phyloP scores from a whole-genome alignment of 1,140 invertebrate genomes.

The Brachionus plicatilis region DNA sequence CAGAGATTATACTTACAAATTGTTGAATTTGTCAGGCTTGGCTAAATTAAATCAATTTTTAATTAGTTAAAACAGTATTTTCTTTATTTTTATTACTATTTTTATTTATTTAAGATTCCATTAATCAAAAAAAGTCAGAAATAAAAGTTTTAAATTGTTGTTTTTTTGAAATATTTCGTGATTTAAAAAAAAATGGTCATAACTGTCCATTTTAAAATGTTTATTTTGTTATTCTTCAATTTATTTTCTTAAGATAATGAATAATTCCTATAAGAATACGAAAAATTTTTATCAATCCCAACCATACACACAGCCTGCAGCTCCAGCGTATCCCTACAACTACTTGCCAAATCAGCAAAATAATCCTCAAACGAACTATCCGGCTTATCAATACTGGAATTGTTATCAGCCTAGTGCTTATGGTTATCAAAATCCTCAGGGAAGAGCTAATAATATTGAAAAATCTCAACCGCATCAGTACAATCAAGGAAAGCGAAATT shows the following conservation, averaged over 20 bases:
- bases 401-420: not conserved
- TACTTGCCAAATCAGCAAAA: not conserved
- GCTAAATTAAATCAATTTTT: not conserved
- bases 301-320: not conserved
- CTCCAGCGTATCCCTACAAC: not conserved
- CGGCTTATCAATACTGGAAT: conserved; percentile 28
- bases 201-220: not conserved
- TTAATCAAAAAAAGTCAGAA: not conserved
- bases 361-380: not conserved
- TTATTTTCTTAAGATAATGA: not conserved
- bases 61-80: not conserved
- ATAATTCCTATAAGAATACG: not conserved
- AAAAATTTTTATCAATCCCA: conserved; percentile 13
- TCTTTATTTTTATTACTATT: not conserved
- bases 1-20: not conserved
- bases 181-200: not conserved
- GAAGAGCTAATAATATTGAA: not conserved
- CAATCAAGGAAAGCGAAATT: not conserved
- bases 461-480: not conserved
- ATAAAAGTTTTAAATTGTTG: not conserved
- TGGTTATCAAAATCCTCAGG: not conserved
- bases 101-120: not conserved
- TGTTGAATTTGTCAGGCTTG: not conserved
- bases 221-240: not conserved
- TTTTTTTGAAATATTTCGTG: not conserved